These are phyloP conservation scores for Perca schrenkii DNA, from an alignment of 2,113 vertebrate genomes.

Conservation along the genomic window DNA sequence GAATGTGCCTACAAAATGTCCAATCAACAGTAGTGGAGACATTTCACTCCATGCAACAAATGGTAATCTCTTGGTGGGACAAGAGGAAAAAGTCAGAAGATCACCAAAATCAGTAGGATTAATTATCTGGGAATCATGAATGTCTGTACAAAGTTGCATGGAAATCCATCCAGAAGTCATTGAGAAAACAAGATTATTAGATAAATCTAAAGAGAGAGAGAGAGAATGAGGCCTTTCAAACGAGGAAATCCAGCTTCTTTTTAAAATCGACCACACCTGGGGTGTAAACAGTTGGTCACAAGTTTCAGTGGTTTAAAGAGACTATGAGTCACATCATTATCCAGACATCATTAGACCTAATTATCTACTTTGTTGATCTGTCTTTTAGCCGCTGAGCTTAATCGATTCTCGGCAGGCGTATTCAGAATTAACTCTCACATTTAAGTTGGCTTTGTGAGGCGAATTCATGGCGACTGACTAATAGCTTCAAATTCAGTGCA, in stretches of 20 bases:
- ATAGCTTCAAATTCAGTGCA: background rate
- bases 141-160: background rate
- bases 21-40: background rate
- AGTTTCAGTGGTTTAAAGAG: slow-evolving; percentile 11
- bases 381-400: slow-evolving; percentile 1
- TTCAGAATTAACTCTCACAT: slow-evolving; percentile 13
- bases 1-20: background rate
- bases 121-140: background rate
- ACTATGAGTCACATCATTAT: slow-evolving; percentile 23
- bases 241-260: background rate
- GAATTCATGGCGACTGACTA: background rate
- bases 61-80: background rate
- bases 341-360: slow-evolving; percentile 29
- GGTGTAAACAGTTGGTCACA: background rate
- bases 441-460: slow-evolving; percentile 27
- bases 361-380: slow-evolving; percentile 33
- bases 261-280: slow-evolving; percentile 10
- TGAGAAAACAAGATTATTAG: background rate
- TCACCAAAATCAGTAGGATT: background rate
- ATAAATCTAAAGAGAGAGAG: background rate
- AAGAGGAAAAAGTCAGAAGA: background rate
- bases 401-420: background rate
- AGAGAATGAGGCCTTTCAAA: too few species aligned
- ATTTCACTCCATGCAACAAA: background rate
- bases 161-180: background rate